These are phyloP conservation scores for Arenaria interpres DNA, from an alignment of 2,113 vertebrate genomes.

Conservation along the genomic window DNA sequence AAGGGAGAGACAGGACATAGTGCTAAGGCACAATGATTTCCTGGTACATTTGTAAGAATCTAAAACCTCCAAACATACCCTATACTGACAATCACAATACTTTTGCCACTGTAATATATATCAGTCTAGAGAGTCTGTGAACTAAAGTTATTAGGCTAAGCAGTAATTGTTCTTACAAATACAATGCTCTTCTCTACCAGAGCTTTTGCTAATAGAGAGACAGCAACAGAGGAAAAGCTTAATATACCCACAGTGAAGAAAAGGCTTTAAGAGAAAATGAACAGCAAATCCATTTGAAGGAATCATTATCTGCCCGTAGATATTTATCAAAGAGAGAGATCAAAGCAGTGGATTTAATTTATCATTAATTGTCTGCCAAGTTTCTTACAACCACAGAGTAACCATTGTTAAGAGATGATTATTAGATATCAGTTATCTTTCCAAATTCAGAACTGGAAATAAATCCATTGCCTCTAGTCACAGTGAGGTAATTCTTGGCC, in stretches of 20 bases:
- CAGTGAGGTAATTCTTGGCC: neutral
- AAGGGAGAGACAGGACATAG: neutral
- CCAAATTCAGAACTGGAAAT: neutral
- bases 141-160: neutral
- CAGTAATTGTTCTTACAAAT: neutral
- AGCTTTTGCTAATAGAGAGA: neutral
- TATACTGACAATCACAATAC: fast-evolving
- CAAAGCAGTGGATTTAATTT: neutral
- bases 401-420: neutral
- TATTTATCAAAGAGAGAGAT: neutral
- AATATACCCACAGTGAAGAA: neutral
- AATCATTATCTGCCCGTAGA: neutral
- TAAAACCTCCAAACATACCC: neutral
- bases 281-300: neutral
- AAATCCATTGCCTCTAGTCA: neutral
- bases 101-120: neutral
- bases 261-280: neutral
- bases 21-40: neutral
- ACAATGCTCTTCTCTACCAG: neutral
- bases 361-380: neutral
- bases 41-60: neutral
- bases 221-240: neutral
- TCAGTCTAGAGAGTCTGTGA: neutral
- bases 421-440: neutral
- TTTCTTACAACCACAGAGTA: neutral